Percentiles rank a stretch among this genome's conserved stretches.
Evolutionary conservation across 2,888 invertebrate species (phyloP).

Genomic region (Polydrusus tereticollis): DNA sequence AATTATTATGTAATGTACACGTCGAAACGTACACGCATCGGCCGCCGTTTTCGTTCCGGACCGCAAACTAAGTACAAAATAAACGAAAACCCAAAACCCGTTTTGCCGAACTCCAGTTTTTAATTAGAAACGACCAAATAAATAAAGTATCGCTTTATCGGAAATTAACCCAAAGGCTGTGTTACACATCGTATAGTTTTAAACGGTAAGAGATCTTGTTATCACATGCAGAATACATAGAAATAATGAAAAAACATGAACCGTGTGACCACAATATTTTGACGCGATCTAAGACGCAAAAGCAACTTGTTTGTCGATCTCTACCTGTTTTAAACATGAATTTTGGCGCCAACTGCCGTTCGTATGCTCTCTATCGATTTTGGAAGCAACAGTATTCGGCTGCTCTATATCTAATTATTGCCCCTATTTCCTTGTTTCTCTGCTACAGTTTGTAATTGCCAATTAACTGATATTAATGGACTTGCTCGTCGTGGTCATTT

Average conservation of each 20-base stretch:
- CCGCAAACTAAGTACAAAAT: conserved; percentile 66
- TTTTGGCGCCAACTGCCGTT: conserved; percentile 54
- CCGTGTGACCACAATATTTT: conserved; percentile 45
- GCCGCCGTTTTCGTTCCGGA: conserved; percentile 59
- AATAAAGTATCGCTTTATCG: conserved; percentile 58
- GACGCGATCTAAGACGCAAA: conserved; percentile 54
- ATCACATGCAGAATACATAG: conserved; percentile 28
- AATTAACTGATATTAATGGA: conserved; percentile 16
- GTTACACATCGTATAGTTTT: conserved; percentile 61
- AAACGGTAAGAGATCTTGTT: conserved; percentile 55
- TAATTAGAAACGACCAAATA: conserved; percentile 58
- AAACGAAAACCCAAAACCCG: conserved; percentile 61
- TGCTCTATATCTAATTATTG: conserved; percentile 29
- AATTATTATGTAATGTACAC: conserved; percentile 66
- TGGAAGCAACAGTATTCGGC: conserved; percentile 30
- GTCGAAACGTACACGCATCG: conserved; percentile 58
- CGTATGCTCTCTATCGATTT: conserved; percentile 43
- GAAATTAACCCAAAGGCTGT: conserved; percentile 61
- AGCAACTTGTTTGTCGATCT: conserved; percentile 56
- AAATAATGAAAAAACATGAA: conserved; percentile 46
- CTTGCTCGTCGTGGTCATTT: neutral
- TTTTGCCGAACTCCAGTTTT: conserved; percentile 63
- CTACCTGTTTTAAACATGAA: conserved; percentile 51
- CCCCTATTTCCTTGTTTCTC: conserved; percentile 31
- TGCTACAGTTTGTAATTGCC: conserved; percentile 35